Conservation (phyloP, 30 jellyfish, hydroid and myxozoan genomes). For the Pelagia noctiluca region DNA sequence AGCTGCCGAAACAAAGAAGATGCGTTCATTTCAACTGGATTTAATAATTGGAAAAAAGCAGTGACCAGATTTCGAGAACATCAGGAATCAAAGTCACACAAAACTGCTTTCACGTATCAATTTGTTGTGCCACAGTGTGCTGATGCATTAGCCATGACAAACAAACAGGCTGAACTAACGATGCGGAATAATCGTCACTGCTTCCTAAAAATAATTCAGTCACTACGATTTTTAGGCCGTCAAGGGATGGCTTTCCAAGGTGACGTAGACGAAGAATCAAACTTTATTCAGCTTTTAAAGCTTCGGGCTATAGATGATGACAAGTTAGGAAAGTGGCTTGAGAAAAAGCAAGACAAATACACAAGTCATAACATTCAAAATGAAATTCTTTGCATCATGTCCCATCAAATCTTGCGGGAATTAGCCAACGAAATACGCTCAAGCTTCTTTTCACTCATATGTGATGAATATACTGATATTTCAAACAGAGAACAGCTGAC, state of each 20-base stretch:
- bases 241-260: constrained; percentile 76
- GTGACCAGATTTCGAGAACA: constrained; percentile 18
- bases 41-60: constrained; percentile 55
- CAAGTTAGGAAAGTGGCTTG: constrained; percentile 41
- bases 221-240: constrained; percentile 37
- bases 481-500: constrained; percentile 50
- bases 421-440: constrained; percentile 38
- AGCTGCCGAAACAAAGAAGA: constrained; percentile 40
- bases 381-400: constrained; percentile 29
- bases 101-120: constrained; percentile 46
- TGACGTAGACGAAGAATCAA: constrained; percentile 54
- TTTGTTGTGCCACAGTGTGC: constrained; percentile 58
- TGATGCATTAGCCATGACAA: constrained; percentile 39
- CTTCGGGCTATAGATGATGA: constrained; percentile 13
- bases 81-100: constrained; percentile 44
- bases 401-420: constrained; percentile 27
- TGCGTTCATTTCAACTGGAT: constrained; percentile 30
- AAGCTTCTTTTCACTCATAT: constrained; percentile 37
- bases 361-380: constrained; percentile 53
- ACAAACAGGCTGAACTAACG: constrained; percentile 19
- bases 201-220: constrained; percentile 36
- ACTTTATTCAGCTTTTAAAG: constrained; percentile 41
- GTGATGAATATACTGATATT: constrained; percentile 68
- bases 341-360: constrained; percentile 28
- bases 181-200: constrained; percentile 49